Evolutionary conservation across 53 echinoderm and acorn worm genomes (phyloP).

Genomic region (Mesocentrotus franciscanus): DNA sequence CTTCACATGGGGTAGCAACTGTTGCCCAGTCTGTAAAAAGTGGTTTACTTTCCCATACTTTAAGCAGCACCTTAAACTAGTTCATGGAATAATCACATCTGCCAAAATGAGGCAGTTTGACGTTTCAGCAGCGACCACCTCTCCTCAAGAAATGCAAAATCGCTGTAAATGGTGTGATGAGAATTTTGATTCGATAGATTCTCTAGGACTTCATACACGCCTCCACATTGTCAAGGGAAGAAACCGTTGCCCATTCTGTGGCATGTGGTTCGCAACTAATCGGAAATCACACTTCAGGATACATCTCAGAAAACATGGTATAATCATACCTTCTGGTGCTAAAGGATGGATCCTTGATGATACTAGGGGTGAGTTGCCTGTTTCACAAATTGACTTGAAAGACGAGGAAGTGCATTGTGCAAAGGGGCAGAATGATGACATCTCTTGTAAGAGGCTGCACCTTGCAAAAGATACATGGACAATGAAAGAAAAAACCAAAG

Average conservation of each 20-base stretch:
- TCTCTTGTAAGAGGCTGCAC: background rate
- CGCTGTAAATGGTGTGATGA: constrained; percentile 12
- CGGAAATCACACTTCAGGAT: background rate
- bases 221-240: background rate
- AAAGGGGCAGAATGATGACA: background rate
- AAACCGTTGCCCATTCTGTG: background rate
- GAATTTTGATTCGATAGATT: background rate
- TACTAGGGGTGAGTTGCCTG: background rate
- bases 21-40: constrained; percentile 8
- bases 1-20: background rate
- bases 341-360: background rate
- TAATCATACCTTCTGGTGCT: background rate
- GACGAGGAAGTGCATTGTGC: background rate
- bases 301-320: background rate
- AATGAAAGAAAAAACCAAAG: background rate
- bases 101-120: background rate
- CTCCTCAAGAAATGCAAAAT: background rate
- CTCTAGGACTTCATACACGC: background rate
- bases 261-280: background rate
- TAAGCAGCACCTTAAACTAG: background rate
- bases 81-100: background rate
- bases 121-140: background rate
- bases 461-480: background rate
- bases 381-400: background rate
- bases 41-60: background rate